Conservation (phyloP, 2,113 vertebrate species). For the Formicarius rufipectus region DNA sequence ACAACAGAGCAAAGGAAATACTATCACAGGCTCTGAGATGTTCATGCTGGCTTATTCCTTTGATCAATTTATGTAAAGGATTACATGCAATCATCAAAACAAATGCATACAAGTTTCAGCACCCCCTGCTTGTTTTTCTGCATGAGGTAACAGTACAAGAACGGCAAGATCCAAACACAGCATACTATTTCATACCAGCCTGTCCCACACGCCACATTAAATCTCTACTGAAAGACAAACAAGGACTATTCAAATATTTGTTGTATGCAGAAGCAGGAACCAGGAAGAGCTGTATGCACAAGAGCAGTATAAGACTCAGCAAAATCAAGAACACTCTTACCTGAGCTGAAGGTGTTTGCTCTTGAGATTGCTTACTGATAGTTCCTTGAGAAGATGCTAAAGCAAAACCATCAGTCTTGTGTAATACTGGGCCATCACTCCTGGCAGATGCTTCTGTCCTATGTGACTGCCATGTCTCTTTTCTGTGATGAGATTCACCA, state of each 20-base stretch:
- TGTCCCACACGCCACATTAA: background rate
- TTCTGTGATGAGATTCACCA: conserved; percentile 68
- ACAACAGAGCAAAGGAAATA: background rate
- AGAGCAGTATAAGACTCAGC: background rate
- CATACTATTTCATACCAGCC: background rate
- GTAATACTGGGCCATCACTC: conserved; percentile 40
- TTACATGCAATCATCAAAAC: background rate
- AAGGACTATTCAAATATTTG: background rate
- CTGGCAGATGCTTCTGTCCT: conserved; percentile 60
- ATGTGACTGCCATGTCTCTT: conserved; percentile 73
- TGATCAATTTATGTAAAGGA: background rate
- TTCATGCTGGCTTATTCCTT: background rate
- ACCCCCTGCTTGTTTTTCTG: background rate
- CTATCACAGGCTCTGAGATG: background rate
- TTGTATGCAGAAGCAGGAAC: background rate
- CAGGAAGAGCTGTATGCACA: background rate
- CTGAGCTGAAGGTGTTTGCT: conserved; percentile 73
- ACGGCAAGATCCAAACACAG: background rate
- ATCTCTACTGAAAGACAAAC: conserved; percentile 30
- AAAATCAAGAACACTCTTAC: conserved; percentile 61
- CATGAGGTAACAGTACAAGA: background rate
- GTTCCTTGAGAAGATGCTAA: conserved; percentile 56
- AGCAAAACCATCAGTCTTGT: conserved; percentile 57
- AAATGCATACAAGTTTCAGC: background rate
- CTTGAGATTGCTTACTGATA: conserved; percentile 60